Base-by-base conservation (phyloP, 1,140 invertebrate genomes). In the Orius insidiosus region DNA sequence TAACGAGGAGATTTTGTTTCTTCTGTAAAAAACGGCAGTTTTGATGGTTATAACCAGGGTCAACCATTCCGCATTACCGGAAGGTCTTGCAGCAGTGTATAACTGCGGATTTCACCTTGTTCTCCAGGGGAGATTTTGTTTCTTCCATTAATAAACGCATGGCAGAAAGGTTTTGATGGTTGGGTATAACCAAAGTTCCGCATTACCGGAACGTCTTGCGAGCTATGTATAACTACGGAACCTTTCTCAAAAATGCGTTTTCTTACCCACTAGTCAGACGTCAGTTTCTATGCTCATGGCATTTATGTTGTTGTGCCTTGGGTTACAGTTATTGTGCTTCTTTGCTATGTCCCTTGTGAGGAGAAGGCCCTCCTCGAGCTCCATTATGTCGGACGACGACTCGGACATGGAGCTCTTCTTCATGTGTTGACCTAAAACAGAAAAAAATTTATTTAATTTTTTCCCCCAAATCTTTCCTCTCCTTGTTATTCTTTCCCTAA, bases 381-480 rank as follows among this genome's bases (percentile, higher is more conserved):
- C 90, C 76, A 92, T 88, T 63, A 92, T 84, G 63, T 94, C 88
- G 54, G 88, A 93, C 55, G 86, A 86, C 47, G 86, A 92, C 64
- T 93, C 88, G 54, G 85, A 87, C 62, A 87, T 74, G 56, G 85
- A 85, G 60, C 80, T 82, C 63, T 86, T 85, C 70, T 87, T 87
- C 70, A 86, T 76, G 67, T 85, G 82, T 74, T 87, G 78, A 68
- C 81, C 81, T 79, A 69, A 51, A 57, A 59, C 46, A 51, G 46
- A 18, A 37, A 11, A 31, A 44, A 5, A 44, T 19, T 42, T 33
- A 8, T 33, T n/a, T 7, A 33, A n/a, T 8, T n/a, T 33, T 33
- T 33, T 33, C n/a, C n/a, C 14, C 9, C 14, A 13, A 13, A 13
- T 36, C 3, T 36, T 36, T 36, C 9, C 14, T 36, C 14, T 36